Evolutionary conservation across 2,888 invertebrate species (phyloP), one percentile per base, ranked within the genome.

Genomic region (Ernsta delagoae): DNA sequence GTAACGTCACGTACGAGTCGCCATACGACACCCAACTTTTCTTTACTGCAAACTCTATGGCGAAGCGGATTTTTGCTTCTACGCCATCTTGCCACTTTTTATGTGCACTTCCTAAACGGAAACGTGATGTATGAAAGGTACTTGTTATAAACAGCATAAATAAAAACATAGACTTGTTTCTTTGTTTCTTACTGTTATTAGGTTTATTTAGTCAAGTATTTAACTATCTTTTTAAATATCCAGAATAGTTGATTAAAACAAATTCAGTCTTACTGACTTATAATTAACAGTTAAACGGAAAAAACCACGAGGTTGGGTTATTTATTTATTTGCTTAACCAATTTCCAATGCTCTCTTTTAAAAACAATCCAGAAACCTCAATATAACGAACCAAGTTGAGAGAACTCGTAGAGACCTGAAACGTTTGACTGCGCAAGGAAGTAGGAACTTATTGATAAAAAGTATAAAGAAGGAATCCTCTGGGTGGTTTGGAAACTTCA

Each of bases 1-100:
- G 82, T 0, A 91, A 75, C 0, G 83, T 79, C 11, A 89, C 76
- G 70, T 88, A 90, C 9, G 68, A 73, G 70, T 90, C 86, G 16
- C 84, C 85, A 45, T 83, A 83, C 1, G 59, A 61, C 7, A 89
- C 71, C 83, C 83, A 86, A 16, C 76, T 79, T 39, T 73, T 74
- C 24, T 82, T 80, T 1, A 88, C 82, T 0, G 87, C 87, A 59
- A 81, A 82, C 11, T 84, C 78, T 45, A 86, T 71, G 1, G 87
- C 90, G n/a, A 79, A 88, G 1, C 71, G 8, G 3, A 89, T 70
- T 1, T 86, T 80, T 0, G 78, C 78, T 59, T 83, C 78, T 2
- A 85, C 73, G 6, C 77, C 82, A 0, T 73, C 59, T 9, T 75
- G 65, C 84, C 86, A 88, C 8, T 72, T 73, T 16, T 70, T 74